phyloP scores from a whole-genome alignment of 2,888 invertebrate species.

The Aleiodes leptofemur region DNA sequence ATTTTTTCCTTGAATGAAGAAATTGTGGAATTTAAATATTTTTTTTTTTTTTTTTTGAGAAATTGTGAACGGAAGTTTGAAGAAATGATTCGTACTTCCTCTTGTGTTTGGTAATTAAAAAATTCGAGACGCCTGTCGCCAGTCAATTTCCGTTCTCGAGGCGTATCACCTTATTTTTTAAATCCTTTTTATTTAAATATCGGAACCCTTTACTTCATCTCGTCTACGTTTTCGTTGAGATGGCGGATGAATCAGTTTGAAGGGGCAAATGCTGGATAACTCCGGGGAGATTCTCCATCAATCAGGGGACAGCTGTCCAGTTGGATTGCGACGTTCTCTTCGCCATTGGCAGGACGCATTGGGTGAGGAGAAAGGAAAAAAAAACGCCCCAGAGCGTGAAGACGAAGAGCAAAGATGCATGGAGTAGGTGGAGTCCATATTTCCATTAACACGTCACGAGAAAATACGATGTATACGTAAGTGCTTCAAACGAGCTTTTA shows the following conservation, averaged over 20 bases:
- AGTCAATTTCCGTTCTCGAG: constrained; percentile 62
- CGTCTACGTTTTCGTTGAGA: constrained; percentile 23
- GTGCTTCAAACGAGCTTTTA: background rate
- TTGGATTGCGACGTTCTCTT: constrained; percentile 16
- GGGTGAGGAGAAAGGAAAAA: constrained; percentile 10
- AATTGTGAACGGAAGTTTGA: constrained; percentile 48
- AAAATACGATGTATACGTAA: constrained; percentile 16
- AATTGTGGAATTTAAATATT: background rate
- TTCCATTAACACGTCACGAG: constrained; percentile 54
- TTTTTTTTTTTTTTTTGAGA: background rate
- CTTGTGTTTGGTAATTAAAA: constrained; percentile 56
- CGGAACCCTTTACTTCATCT: background rate
- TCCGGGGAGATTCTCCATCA: constrained; percentile 48
- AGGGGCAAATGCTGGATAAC: too few species aligned
- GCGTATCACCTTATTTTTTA: constrained; percentile 32
- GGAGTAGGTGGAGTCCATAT: constrained; percentile 52
- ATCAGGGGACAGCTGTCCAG: constrained; percentile 59
- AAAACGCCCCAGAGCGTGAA: background rate
- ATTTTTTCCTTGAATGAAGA: background rate
- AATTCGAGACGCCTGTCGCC: constrained; percentile 62
- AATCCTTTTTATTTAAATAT: constrained; percentile 29
- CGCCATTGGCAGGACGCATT: constrained; percentile 32
- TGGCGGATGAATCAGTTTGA: background rate
- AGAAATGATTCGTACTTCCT: constrained; percentile 54
- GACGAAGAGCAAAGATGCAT: constrained; percentile 17